Evolutionary conservation across 2,888 invertebrate species (phyloP).

Genomic region (Melinaea marsaeus): DNA sequence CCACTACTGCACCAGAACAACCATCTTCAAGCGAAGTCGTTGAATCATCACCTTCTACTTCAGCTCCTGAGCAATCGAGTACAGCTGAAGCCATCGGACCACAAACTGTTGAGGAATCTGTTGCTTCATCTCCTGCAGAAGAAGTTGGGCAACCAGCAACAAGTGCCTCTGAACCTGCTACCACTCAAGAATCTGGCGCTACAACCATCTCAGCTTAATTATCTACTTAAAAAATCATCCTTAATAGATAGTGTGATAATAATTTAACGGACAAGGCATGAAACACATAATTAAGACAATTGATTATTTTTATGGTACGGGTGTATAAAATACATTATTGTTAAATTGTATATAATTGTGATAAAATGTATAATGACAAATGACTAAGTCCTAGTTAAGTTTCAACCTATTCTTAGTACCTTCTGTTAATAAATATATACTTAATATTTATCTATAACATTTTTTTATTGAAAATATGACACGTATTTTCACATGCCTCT

Average conservation of each 20-base stretch:
- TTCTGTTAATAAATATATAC: conserved; percentile 28
- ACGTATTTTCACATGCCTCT: too few relatives aligned
- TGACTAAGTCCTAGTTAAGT: conserved; percentile 30
- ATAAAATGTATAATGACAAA: conserved; percentile 18
- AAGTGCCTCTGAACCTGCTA: conserved; percentile 13
- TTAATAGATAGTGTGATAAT: conserved; percentile 22
- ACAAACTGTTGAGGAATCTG: conserved; percentile 24
- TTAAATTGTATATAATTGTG: conserved; percentile 26
- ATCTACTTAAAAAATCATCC: conserved; percentile 11
- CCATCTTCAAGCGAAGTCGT: conserved; percentile 32
- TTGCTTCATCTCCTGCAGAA: conserved; percentile 25
- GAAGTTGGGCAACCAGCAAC: conserved; percentile 24
- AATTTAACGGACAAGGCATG: conserved; percentile 18
- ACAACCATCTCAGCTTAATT: conserved; percentile 32
- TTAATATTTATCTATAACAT: too few relatives aligned
- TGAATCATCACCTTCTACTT: conserved; percentile 36
- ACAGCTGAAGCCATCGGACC: conserved; percentile 25
- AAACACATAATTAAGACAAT: conserved; percentile 3
- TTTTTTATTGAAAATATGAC: too few relatives aligned
- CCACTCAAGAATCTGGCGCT: conserved; percentile 28
- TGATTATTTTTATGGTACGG: conserved; percentile 18
- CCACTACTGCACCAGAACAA: conserved; percentile 28
- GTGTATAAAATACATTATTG: conserved; percentile 18
- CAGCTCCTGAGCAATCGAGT: conserved; percentile 29
- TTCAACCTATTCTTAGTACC: conserved; percentile 19